Evolutionary conservation across 1,140 invertebrate genomes (phyloP).

Genomic region (Bombus picipes): DNA sequence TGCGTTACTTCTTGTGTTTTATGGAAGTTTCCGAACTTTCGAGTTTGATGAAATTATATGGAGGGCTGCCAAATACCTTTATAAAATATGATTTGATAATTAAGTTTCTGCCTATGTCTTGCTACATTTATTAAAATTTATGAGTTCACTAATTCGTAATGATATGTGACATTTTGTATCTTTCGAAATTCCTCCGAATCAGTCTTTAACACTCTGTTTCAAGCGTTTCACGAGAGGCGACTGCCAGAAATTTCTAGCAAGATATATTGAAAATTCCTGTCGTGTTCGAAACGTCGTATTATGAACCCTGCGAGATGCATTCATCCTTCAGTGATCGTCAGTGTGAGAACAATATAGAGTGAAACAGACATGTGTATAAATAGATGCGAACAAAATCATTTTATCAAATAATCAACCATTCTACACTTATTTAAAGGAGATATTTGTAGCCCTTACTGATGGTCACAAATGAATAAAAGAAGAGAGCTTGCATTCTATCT

Average conservation of each 20-base stretch:
- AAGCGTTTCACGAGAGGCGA: not conserved
- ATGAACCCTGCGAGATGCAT: not conserved
- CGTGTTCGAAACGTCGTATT: not conserved
- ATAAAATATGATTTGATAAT: not conserved
- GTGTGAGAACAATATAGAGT: not conserved
- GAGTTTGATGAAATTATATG: no score
- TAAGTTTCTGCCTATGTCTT: not conserved
- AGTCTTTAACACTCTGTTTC: not conserved
- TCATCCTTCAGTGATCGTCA: not conserved
- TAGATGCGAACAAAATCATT: not conserved
- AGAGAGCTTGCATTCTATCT: not conserved
- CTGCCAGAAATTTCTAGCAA: not conserved
- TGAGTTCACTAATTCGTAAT: not conserved
- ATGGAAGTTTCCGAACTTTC: not conserved
- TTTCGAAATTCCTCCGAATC: not conserved
- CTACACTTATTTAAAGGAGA: not conserved
- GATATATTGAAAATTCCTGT: constrained; percentile 33
- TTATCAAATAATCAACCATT: not conserved
- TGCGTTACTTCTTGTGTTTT: not conserved
- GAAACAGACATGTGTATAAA: not conserved
- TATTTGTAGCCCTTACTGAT: not conserved
- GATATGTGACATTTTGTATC: not conserved
- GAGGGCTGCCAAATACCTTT: no score
- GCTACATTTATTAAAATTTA: not conserved
- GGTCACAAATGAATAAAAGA: not conserved